These are phyloP conservation scores for Choloepus didactylus DNA, from an alignment of 2,797 vertebrate genomes.

Conservation along the genomic window DNA sequence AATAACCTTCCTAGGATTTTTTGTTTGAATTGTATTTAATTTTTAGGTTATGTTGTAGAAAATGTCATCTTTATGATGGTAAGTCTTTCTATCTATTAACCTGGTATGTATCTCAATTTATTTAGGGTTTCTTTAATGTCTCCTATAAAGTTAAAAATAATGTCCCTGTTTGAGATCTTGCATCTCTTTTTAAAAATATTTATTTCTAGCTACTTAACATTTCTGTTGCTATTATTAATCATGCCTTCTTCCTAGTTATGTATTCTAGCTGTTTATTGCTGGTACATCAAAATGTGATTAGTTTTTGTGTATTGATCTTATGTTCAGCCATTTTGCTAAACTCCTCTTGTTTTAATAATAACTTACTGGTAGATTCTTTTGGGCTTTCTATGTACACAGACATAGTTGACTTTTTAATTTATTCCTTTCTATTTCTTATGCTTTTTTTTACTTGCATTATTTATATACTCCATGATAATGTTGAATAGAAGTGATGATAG, in stretches of 20 bases:
- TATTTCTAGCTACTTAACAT: not conserved
- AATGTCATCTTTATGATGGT: slow-evolving; percentile 19
- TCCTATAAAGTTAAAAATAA: not conserved
- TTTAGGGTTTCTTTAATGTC: not conserved
- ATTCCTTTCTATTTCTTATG: not conserved
- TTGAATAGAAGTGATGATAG: not conserved
- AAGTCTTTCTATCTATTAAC: not conserved
- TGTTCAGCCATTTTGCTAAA: not conserved
- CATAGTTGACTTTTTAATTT: slow-evolving; percentile 29
- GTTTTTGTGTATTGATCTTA: slow-evolving; percentile 22
- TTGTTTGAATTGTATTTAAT: not conserved
- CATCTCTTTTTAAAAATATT: not conserved
- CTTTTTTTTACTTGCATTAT: not conserved
- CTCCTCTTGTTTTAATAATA: not conserved
- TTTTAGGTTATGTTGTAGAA: slow-evolving; percentile 43
- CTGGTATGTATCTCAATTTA: not conserved
- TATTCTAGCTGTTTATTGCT: slow-evolving; percentile 4
- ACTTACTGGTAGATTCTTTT: not conserved
- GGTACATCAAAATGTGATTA: not conserved
- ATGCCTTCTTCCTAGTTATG: slow-evolving; percentile 1
- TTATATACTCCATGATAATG: not conserved
- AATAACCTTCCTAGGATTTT: slow-evolving; percentile 20
- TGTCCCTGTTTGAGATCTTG: not conserved
- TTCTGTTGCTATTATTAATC: slow-evolving; percentile 28
- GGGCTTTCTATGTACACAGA: not conserved